Conservation (phyloP, 2,113 vertebrate genomes). For the Platycercus adscitus region DNA sequence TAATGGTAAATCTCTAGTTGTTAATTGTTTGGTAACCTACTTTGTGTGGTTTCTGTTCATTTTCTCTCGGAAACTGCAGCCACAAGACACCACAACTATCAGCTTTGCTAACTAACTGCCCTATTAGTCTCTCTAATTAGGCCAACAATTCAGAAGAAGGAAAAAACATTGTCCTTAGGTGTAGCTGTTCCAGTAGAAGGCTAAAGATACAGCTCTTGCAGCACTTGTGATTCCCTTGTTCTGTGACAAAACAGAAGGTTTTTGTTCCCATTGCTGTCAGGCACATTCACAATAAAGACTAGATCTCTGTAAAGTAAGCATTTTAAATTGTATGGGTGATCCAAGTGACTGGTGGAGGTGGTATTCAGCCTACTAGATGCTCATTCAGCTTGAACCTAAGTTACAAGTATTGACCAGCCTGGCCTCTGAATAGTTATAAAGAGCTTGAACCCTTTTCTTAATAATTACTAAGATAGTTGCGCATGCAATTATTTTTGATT, state of each 20-base stretch:
- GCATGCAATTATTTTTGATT: neutral
- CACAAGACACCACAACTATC: neutral
- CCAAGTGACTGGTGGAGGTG: neutral
- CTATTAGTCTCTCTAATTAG: neutral
- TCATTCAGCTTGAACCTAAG: neutral
- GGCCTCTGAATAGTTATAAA: neutral
- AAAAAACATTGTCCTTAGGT: neutral
- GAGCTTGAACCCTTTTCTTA: neutral
- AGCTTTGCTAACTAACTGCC: neutral
- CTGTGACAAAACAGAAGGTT: neutral
- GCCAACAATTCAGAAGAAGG: neutral
- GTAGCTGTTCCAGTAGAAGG: neutral
- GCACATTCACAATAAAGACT: neutral
- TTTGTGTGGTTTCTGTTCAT: neutral
- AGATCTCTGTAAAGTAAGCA: neutral
- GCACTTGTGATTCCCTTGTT: neutral
- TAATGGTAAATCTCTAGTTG: neutral
- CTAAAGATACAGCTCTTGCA: neutral
- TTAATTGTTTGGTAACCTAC: neutral
- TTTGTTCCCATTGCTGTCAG: neutral
- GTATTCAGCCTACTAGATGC: neutral
- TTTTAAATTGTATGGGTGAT: neutral
- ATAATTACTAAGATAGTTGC: neutral
- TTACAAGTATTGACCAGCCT: neutral
- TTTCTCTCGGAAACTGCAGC: neutral